These are phyloP conservation scores for Tetragonula carbonaria DNA, from an alignment of 2,888 invertebrate species.

Conservation along the genomic window DNA sequence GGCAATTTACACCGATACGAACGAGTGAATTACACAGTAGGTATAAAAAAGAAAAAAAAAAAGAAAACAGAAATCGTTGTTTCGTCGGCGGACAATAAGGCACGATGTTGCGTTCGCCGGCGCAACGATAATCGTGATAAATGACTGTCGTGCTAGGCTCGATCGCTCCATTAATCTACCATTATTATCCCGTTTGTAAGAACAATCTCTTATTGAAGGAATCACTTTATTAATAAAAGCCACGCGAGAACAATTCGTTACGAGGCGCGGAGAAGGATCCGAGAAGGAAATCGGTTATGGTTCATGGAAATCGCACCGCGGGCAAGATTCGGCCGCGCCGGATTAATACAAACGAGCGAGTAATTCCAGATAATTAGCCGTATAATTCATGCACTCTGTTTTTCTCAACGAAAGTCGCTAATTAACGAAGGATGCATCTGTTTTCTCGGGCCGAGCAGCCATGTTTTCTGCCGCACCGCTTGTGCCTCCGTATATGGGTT, in stretches of 20 bases:
- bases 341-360: constrained; percentile 29
- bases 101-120: constrained; percentile 12
- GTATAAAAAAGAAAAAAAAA: not conserved
- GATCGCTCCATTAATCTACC: constrained; percentile 41
- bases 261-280: not conserved
- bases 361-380: constrained; percentile 53
- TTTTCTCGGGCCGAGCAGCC: constrained; percentile 8
- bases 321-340: not conserved
- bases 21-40: not conserved
- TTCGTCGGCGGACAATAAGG: constrained; percentile 34
- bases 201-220: constrained; percentile 30
- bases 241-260: constrained; percentile 20
- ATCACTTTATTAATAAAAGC: constrained; percentile 43
- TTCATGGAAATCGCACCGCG: constrained; percentile 8
- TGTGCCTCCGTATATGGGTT: constrained; percentile 43
- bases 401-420: constrained; percentile 54
- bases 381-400: constrained; percentile 45
- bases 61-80: constrained; percentile 24
- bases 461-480: not conserved
- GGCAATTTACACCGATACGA: not conserved
- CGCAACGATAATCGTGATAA: constrained; percentile 49
- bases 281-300: not conserved
- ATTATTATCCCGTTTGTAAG: constrained; percentile 29
- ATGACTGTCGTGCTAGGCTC: constrained; percentile 32
- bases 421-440: constrained; percentile 60